A percentile compares a stretch with the other conserved stretches of the same genome.
Evolutionary conservation across 1,140 invertebrate species (phyloP).

Genomic region (Calycopis cecrops): DNA sequence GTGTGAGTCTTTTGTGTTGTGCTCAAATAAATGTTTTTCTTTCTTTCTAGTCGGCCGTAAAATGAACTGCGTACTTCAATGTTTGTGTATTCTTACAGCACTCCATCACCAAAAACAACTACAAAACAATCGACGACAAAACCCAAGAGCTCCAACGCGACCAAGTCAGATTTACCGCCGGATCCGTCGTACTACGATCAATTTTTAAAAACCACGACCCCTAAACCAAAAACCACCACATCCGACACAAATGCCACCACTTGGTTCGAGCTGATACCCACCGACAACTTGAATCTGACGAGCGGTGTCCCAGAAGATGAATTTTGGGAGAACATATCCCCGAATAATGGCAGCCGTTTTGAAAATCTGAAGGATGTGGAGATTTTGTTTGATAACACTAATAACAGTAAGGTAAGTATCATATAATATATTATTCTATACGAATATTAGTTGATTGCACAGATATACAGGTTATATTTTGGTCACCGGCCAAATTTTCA

Average conservation of each 20-base stretch:
- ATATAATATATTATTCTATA: too few species aligned
- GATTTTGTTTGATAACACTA: constrained; percentile 51
- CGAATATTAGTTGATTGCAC: too few species aligned
- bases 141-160: constrained; percentile 38
- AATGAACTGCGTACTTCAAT: too few species aligned
- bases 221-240: constrained; percentile 38
- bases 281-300: constrained; percentile 45
- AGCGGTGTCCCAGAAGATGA: constrained; percentile 43
- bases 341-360: constrained; percentile 34
- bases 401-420: constrained; percentile 39
- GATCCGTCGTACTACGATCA: constrained; percentile 67
- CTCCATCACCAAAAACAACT: constrained; percentile 35
- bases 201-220: constrained; percentile 63
- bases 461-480: too few species aligned
- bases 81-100: constrained; percentile 23
- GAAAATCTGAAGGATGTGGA: constrained; percentile 64
- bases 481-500: too few species aligned
- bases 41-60: too few species aligned
- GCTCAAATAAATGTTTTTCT: too few species aligned
- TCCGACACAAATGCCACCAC: constrained; percentile 46
- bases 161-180: constrained; percentile 40
- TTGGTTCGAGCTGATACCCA: constrained; percentile 54
- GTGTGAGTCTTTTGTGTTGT: too few species aligned
- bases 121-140: constrained; percentile 28
- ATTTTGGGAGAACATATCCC: constrained; percentile 55